These are phyloP conservation scores for Yasuhikotakia modesta DNA, from an alignment of 2,797 vertebrate genomes.

Conservation along the genomic window DNA sequence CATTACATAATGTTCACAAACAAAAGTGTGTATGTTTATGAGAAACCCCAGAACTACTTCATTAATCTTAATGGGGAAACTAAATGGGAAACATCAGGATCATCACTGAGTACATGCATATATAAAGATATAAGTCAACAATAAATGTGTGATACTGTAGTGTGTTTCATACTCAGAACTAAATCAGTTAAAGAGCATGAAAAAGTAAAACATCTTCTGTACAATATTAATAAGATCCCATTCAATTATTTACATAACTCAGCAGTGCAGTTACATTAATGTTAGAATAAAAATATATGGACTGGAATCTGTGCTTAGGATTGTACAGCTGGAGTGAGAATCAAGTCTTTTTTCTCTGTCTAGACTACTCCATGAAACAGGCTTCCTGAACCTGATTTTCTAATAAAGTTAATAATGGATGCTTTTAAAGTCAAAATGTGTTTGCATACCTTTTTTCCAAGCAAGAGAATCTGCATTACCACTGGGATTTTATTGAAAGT, in stretches of 20 bases:
- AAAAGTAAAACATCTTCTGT: slow-evolving; percentile 36
- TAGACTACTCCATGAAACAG: neutral
- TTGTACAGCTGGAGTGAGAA: neutral
- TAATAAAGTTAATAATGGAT: too few relatives aligned
- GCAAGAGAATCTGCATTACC: neutral
- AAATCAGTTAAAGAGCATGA: slow-evolving; percentile 25
- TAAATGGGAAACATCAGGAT: too few relatives aligned
- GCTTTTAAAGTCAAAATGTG: neutral
- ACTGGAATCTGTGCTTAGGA: slow-evolving; percentile 31
- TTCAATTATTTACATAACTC: slow-evolving; percentile 57
- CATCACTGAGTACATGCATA: too few relatives aligned
- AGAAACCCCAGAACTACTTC: too few relatives aligned
- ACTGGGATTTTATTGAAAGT: neutral
- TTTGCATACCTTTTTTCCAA: neutral
- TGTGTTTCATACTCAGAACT: neutral
- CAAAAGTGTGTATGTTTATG: too few relatives aligned
- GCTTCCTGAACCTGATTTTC: neutral
- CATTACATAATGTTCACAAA: slow-evolving; percentile 56
- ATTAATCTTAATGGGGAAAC: too few relatives aligned
- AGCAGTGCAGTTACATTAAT: slow-evolving; percentile 30
- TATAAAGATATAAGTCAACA: too few relatives aligned
- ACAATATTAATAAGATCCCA: slow-evolving; percentile 50
- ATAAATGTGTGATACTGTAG: neutral
- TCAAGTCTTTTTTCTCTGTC: slow-evolving; percentile 1
- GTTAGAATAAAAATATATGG: slow-evolving; percentile 41